A percentile compares a stretch with the other conserved stretches of the same genome.
phyloP scores from a whole-genome alignment of 2,797 vertebrate species.

The Cossypha heuglini region DNA sequence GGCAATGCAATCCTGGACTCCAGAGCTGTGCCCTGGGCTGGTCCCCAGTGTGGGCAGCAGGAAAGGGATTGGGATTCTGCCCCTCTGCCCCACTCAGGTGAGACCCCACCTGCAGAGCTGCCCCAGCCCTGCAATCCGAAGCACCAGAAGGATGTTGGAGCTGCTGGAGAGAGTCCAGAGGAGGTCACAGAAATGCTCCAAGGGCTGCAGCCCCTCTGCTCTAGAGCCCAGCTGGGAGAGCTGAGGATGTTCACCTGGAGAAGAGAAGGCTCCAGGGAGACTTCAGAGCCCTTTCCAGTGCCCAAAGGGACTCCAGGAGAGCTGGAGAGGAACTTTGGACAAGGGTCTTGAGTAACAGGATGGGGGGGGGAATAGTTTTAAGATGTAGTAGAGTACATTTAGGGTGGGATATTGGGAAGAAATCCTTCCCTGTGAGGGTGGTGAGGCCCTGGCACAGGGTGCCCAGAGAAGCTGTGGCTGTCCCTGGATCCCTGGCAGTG shows the following conservation, averaged over 20 bases:
- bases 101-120: neutral
- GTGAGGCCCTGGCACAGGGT: fast-evolving
- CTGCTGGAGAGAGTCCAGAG: neutral
- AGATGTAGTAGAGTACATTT: too few species aligned
- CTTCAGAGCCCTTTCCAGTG: fast-evolving
- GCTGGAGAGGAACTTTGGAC: neutral
- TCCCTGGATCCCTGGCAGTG: neutral
- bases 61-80: neutral
- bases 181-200: fast-evolving
- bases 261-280: neutral
- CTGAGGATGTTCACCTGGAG: fast-evolving
- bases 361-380: neutral
- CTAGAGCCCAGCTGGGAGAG: neutral
- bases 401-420: neutral
- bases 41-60: neutral
- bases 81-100: neutral
- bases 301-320: neutral
- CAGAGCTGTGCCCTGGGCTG: neutral
- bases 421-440: neutral
- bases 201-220: neutral
- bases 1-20: neutral
- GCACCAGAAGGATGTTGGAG: fast-evolving
- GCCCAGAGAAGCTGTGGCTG: neutral
- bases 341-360: fast-evolving
- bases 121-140: neutral